phyloP scores from a whole-genome alignment of 2,113 vertebrate genomes.

The Coptodon bakossiorum region DNA sequence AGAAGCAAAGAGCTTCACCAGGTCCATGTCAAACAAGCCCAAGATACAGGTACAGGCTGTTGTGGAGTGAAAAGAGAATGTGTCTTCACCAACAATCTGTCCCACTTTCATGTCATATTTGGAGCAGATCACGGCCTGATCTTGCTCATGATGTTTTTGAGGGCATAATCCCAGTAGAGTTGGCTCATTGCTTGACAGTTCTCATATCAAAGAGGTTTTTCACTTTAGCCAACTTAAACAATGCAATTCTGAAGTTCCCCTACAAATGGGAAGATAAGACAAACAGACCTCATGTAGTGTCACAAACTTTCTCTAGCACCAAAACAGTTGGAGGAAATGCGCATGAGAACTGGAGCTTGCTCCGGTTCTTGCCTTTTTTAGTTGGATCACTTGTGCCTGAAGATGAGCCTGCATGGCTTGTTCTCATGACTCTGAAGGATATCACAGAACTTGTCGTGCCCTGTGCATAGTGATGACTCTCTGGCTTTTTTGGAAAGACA shows the following conservation, averaged over 20 bases:
- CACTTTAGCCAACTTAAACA: neutral
- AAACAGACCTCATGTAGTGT: neutral
- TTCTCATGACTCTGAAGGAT: fast-evolving
- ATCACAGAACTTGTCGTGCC: neutral
- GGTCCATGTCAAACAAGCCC: neutral
- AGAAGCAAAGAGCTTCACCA: neutral
- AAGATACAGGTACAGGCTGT: neutral
- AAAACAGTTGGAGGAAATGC: neutral
- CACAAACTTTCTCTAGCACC: neutral
- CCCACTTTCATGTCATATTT: neutral
- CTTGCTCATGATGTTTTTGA: neutral
- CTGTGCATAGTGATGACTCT: neutral
- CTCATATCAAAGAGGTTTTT: neutral
- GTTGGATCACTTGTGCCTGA: neutral
- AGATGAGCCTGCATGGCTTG: neutral
- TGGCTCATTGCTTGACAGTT: neutral
- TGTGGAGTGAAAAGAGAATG: neutral
- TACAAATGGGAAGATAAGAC: neutral
- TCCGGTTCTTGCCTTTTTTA: neutral
- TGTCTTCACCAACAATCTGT: neutral
- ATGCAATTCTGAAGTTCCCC: neutral
- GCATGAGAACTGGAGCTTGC: neutral
- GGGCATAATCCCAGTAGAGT: neutral
- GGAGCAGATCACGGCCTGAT: neutral
- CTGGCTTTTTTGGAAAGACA: neutral